A percentile compares a stretch with the other conserved stretches of the same genome.
phyloP scores from a whole-genome alignment of 2,113 vertebrate species.

The Syngnathoides biaculeatus region DNA sequence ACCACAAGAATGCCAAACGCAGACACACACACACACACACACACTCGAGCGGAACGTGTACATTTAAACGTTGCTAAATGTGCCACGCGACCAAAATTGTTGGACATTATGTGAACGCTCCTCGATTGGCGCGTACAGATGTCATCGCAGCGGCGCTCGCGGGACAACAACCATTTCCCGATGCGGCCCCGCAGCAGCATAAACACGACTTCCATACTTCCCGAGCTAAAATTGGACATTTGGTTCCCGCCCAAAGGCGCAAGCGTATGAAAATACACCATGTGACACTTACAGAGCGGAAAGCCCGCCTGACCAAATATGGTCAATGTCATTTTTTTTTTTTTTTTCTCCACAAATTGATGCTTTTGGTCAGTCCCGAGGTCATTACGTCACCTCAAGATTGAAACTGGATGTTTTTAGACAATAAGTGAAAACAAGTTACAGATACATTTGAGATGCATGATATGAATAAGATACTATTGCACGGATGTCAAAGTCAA shows the following conservation, averaged over 20 bases:
- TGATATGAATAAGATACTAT: no score
- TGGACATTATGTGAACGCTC: background rate
- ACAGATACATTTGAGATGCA: no score
- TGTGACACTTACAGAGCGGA: background rate
- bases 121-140: background rate
- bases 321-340: no score
- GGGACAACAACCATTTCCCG: background rate
- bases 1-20: conserved; percentile 46
- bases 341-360: no score
- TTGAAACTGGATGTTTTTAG: no score
- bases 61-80: background rate
- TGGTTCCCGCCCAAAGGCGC: background rate
- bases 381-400: no score
- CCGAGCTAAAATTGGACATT: background rate
- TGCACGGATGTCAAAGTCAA: no score
- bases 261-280: background rate
- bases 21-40: no score
- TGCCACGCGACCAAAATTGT: background rate
- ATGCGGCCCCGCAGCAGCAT: background rate
- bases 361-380: no score
- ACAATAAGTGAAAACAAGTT: no score
- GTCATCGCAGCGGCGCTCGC: background rate
- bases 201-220: background rate
- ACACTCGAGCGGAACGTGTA: background rate
- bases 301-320: no score